phyloP scores from a whole-genome alignment of 2,797 vertebrate genomes.

The Esox lucius region DNA sequence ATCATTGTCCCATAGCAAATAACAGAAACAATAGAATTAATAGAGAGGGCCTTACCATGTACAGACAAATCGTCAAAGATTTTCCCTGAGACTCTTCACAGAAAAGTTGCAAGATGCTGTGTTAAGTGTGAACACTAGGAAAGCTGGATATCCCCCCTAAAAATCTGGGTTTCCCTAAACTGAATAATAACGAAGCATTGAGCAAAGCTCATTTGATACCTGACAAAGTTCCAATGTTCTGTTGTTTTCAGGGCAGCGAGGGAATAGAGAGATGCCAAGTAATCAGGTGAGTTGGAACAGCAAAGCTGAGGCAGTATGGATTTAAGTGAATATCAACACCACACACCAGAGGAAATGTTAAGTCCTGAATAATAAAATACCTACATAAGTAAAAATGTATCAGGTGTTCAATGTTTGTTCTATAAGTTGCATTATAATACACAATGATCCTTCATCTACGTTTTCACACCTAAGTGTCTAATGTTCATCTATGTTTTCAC shows the following conservation, averaged over 20 bases:
- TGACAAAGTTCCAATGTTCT: background rate
- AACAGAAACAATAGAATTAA: no score
- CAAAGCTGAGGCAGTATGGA: background rate
- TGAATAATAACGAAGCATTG: background rate
- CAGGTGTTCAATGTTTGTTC: background rate
- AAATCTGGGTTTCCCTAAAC: background rate
- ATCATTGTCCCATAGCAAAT: no score
- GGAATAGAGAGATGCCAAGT: background rate
- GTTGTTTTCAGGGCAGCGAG: constrained; percentile 27
- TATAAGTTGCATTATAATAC: no score
- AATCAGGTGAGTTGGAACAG: background rate
- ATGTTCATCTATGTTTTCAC: no score
- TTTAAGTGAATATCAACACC: background rate
- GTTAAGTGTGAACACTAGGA: no score
- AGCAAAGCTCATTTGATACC: background rate
- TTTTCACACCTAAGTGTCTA: no score
- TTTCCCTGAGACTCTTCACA: no score
- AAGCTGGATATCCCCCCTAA: no score
- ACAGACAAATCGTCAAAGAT: no score
- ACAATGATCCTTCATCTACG: no score
- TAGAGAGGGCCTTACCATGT: no score
- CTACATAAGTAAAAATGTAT: background rate
- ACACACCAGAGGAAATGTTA: background rate
- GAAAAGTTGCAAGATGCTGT: no score
- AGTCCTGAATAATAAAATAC: background rate